Percentiles rank a stretch among this genome's conserved stretches.
Evolutionary conservation across 2,113 vertebrate species (phyloP).

Genomic region (Callospermophilus lateralis): DNA sequence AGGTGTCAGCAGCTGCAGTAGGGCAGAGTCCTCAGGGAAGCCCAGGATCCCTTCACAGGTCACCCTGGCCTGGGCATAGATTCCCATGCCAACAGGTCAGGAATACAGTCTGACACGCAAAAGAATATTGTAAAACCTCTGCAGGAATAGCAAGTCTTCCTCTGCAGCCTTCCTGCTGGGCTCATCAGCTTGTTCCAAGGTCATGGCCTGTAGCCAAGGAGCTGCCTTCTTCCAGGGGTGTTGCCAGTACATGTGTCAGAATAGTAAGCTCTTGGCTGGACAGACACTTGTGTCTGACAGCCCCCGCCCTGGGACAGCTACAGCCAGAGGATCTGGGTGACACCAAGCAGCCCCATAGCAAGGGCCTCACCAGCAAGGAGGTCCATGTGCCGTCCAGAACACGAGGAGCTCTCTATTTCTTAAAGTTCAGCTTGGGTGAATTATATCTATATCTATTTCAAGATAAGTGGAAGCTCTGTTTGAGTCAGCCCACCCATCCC

Average conservation of each 20-base stretch:
- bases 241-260: slow-evolving; percentile 41
- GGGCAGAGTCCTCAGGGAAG: not conserved
- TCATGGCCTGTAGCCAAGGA: not conserved
- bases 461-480: not conserved
- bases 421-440: not conserved
- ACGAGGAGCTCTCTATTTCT: not conserved
- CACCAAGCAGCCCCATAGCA: not conserved
- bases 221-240: slow-evolving; percentile 9
- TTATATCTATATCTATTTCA: not conserved
- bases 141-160: not conserved
- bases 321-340: not conserved
- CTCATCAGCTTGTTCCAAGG: not conserved
- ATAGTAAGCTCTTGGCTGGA: slow-evolving; percentile 48
- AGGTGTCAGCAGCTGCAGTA: slow-evolving; percentile 50
- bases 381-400: not conserved
- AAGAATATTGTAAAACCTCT: not conserved
- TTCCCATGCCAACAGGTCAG: slow-evolving; percentile 1
- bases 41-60: not conserved
- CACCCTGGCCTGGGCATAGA: not conserved
- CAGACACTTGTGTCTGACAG: not conserved
- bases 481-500: not conserved
- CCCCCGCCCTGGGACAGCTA: not conserved
- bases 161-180: not conserved
- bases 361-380: fast-evolving
- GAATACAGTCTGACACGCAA: not conserved